Conservation (phyloP, 2,797 vertebrate genomes). For the Dallia pectoralis region DNA sequence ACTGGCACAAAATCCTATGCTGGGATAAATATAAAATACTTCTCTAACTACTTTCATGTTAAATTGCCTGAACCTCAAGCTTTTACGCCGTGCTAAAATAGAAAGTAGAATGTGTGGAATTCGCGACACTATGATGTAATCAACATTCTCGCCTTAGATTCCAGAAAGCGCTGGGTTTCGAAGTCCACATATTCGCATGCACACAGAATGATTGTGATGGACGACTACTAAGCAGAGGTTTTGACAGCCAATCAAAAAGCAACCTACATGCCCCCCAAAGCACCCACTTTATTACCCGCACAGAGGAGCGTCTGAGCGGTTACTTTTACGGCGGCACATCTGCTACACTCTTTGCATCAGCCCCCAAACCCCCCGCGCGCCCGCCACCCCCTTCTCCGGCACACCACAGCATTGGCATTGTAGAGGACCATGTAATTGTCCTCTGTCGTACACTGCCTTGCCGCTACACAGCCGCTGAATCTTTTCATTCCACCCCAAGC, state of each 20-base stretch:
- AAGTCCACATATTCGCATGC: background rate
- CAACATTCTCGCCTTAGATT: background rate
- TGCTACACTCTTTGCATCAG: background rate
- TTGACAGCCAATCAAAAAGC: conserved; percentile 3
- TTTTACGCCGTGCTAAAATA: too few relatives aligned
- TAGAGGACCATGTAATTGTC: background rate
- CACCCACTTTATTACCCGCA: background rate
- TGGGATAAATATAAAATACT: background rate
- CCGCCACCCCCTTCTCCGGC: background rate
- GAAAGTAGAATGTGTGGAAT: too few relatives aligned
- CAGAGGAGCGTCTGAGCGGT: background rate
- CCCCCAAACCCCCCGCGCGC: background rate
- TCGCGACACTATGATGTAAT: background rate
- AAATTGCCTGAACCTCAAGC: background rate
- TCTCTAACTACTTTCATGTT: background rate
- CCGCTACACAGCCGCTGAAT: conserved; percentile 5
- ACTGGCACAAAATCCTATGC: background rate
- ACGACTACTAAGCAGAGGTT: conserved; percentile 1
- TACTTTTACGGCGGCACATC: background rate
- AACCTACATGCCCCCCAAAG: background rate
- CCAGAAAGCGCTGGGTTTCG: background rate
- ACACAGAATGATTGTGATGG: conserved; percentile 7
- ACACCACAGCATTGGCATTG: background rate
- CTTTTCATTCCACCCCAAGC: background rate
- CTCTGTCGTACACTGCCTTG: background rate